A percentile compares a stretch with the other conserved stretches of the same genome.
Evolutionary conservation across 1,140 invertebrate genomes (phyloP).

Genomic region (Papilio polyxenes): DNA sequence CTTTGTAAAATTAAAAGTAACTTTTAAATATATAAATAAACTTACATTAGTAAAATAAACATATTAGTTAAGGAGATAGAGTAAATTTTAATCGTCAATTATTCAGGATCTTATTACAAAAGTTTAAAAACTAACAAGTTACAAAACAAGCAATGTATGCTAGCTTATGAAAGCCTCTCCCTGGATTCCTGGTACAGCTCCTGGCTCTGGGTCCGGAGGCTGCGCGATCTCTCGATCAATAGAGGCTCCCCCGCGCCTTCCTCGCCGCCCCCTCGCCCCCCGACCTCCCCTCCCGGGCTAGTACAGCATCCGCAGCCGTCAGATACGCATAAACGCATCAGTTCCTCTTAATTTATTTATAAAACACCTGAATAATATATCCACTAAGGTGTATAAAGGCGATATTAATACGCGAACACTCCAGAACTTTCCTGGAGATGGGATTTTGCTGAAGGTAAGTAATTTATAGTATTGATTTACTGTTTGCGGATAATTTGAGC

Average conservation of each 20-base stretch:
- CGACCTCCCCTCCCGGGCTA: constrained; percentile 56
- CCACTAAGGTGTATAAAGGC: constrained; percentile 44
- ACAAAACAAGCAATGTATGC: constrained; percentile 44
- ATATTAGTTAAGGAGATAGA: too few relatives aligned
- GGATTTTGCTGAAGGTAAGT: constrained; percentile 65
- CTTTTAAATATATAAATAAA: too few relatives aligned
- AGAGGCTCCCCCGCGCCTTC: constrained; percentile 42
- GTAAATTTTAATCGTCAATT: too few relatives aligned
- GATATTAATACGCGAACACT: constrained; percentile 47
- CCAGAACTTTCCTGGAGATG: constrained; percentile 66
- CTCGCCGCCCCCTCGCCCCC: constrained; percentile 27
- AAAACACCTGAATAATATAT: constrained; percentile 54
- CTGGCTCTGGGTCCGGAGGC: constrained; percentile 50
- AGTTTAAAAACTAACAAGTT: not conserved
- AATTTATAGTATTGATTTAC: constrained; percentile 8
- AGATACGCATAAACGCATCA: constrained; percentile 48
- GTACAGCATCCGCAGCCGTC: constrained; percentile 56
- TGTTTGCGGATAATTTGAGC: not conserved
- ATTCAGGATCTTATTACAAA: not conserved
- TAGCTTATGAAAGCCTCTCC: not conserved
- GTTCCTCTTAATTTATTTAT: constrained; percentile 54
- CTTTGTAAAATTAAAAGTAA: not conserved
- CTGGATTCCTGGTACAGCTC: constrained; percentile 36
- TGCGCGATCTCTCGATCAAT: constrained; percentile 64
- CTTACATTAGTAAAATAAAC: too few relatives aligned